Base-by-base conservation (phyloP, 2,888 invertebrate genomes). In the Lucinisca nassula region DNA sequence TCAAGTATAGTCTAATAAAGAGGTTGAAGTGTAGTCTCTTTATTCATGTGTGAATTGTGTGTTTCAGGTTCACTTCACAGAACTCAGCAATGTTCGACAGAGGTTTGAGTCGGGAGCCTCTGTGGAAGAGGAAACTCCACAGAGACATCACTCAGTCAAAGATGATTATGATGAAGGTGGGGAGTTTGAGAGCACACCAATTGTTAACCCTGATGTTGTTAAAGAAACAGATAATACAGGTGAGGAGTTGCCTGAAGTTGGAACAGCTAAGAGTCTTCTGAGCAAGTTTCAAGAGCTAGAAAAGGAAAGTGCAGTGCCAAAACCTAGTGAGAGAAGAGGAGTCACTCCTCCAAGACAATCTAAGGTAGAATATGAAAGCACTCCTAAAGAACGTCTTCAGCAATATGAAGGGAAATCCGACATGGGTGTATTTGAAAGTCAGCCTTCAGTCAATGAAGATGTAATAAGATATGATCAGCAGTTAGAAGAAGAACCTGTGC, bases 121-220 rank as follows among this genome's bases (percentile, higher is more conserved):
- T 2, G 49, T 30, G 0, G 76, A 86, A 12, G 73, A 80, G 10
- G 90, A 86, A 38, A 49, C 40, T 6, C 24, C 84, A 10, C 88
- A 86, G 14, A 79, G 85, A 32, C 79, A 84, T 8, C 45, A 85
- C 10, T 87, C 90, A 0, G 87, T 92, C 27, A 88, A 90, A 55
- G 91, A 92, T 8, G 92, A 92, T 30, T 90, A 87, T 37, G 90
- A 86, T 45, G 92, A 93, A 40, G 90, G 93, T 8, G 94, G 94
- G 1, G 94, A 94, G n/a, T 94, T 88, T 82, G 95, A 95, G 82
- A 95, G 92, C 77, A 86, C 93, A 78, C 95, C 95, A 4, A 89
- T 90, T 3, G 61, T 72, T n/a, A 89, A 92, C 55, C 91, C 91
- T 27, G 92, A 90, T 72, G 92, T 92, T 0, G 87, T 92, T 30